These are phyloP conservation scores for Lucilia cuprina DNA, from an alignment of 1,140 invertebrate species.

Conservation along the genomic window DNA sequence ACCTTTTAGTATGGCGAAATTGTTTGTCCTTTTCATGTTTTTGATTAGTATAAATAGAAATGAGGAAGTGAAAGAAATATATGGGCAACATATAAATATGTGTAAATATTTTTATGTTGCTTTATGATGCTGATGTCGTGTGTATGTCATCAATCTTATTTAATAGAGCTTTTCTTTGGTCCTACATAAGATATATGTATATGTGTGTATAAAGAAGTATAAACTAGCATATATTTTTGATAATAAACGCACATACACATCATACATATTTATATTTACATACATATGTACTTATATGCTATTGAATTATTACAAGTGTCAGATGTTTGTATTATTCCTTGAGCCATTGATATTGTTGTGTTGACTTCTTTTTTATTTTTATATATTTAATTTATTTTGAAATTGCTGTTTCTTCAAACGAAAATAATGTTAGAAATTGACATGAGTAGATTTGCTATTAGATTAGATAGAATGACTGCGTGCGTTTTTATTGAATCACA, in stretches of 20 bases:
- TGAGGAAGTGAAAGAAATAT: not conserved
- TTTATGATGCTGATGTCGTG: conserved; percentile 28
- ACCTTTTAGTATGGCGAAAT: conserved; percentile 24
- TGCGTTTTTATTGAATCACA: not conserved
- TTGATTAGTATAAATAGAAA: not conserved
- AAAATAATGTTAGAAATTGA: not conserved
- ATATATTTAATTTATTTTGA: not conserved
- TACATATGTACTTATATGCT: conserved; percentile 36
- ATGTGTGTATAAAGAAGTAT: not conserved
- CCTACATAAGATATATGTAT: not conserved
- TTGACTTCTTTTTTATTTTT: not conserved
- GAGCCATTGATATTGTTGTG: not conserved
- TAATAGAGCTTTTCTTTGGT: conserved; percentile 54
- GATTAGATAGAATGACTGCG: too few species aligned
- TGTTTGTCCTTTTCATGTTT: not conserved
- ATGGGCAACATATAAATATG: not conserved
- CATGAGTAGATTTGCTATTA: too few species aligned
- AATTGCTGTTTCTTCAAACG: not conserved
- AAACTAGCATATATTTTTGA: not conserved
- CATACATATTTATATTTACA: not conserved
- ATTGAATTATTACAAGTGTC: conserved; percentile 61
- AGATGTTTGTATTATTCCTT: conserved; percentile 43
- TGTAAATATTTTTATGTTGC: not conserved
- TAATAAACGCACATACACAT: not conserved
- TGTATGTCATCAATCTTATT: conserved; percentile 60